Percentiles rank a stretch among this genome's conserved stretches.
phyloP scores from a whole-genome alignment of 53 echinoderm and acorn worm species.

The Pentamera pediparva region DNA sequence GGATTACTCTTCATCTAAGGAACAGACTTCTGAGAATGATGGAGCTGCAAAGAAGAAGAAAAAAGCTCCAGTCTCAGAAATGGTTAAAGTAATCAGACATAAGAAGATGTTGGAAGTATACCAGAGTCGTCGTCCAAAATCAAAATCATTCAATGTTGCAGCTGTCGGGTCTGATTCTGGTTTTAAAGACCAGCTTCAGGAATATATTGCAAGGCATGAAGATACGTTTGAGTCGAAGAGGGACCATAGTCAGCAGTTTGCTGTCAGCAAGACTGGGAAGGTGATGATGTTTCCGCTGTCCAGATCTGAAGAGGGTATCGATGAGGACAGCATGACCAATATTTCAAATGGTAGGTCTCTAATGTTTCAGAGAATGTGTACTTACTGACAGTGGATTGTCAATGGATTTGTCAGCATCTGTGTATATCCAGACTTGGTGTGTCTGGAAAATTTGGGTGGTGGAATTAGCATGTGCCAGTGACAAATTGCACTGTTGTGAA shows the following conservation, averaged over 20 bases:
- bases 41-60: neutral
- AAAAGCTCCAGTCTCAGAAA: neutral
- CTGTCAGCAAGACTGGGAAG: slow-evolving; percentile 45
- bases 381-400: no score
- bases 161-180: neutral
- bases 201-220: slow-evolving; percentile 16
- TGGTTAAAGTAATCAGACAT: slow-evolving; percentile 14
- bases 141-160: neutral
- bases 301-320: no score
- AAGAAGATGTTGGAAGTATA: slow-evolving; percentile 27
- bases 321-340: no score
- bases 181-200: slow-evolving; percentile 9
- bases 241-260: slow-evolving; percentile 15
- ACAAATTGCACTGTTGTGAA: no score
- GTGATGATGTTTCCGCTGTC: slow-evolving; percentile 47
- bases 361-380: no score
- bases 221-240: slow-evolving; percentile 2
- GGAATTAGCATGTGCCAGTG: no score
- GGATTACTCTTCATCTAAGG: neutral
- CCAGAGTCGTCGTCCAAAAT: neutral
- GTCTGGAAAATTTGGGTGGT: no score
- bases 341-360: no score
- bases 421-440: no score
- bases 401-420: no score
- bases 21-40: neutral